These are phyloP conservation scores for Urocyon cinereoargenteus DNA, from an alignment of 2,797 vertebrate species.

Conservation along the genomic window DNA sequence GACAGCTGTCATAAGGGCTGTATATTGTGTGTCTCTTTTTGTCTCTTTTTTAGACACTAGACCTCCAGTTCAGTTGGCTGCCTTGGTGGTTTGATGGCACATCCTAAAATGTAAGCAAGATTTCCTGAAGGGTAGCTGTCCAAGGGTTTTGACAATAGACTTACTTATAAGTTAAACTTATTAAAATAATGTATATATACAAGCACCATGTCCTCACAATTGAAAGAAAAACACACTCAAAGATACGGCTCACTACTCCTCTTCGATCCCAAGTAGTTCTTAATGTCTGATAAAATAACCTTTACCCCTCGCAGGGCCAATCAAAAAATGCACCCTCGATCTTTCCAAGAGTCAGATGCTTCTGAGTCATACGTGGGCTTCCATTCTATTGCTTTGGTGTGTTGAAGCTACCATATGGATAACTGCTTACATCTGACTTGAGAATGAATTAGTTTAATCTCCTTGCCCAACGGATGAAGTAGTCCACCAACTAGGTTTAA, in stretches of 20 bases:
- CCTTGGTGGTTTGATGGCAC: neutral
- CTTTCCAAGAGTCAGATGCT: neutral
- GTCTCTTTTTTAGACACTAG: neutral
- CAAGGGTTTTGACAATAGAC: neutral
- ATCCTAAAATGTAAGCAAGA: conserved; percentile 3
- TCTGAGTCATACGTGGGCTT: neutral
- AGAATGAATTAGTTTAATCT: neutral
- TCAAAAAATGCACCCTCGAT: neutral
- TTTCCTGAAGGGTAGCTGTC: neutral
- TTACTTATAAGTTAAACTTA: neutral
- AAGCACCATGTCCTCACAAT: neutral
- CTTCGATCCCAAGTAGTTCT: neutral
- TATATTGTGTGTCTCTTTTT: no score
- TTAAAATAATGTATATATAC: neutral
- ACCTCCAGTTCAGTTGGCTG: neutral
- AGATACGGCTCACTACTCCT: neutral
- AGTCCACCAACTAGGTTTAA: neutral
- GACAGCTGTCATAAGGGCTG: neutral
- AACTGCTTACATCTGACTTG: neutral
- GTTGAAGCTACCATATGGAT: neutral
- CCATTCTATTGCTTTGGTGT: neutral
- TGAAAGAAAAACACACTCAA: conserved; percentile 31
- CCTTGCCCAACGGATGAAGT: neutral
- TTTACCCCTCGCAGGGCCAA: neutral
- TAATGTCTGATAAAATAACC: neutral